Conservation (phyloP, 2,888 invertebrate genomes). For the Agrotis segetum region DNA sequence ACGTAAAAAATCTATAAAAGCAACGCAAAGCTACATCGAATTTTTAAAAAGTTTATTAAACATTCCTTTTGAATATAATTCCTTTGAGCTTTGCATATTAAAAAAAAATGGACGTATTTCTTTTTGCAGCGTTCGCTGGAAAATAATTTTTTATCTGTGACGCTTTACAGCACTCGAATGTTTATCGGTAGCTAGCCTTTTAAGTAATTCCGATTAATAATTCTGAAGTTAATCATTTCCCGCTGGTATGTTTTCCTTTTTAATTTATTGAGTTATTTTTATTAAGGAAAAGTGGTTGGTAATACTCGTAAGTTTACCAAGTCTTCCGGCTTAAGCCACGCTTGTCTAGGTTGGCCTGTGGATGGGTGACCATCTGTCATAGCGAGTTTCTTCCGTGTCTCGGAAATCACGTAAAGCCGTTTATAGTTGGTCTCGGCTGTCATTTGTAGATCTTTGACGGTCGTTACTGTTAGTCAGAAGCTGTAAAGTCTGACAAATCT, state of each 20-base stretch:
- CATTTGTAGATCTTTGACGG: background rate
- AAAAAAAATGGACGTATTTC: constrained; percentile 60
- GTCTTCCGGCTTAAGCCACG: background rate
- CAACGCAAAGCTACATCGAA: constrained; percentile 34
- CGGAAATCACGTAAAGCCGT: background rate
- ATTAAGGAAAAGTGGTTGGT: background rate
- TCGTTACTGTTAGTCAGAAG: background rate
- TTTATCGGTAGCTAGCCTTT: constrained; percentile 29
- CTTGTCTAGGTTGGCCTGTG: no score
- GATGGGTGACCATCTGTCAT: background rate
- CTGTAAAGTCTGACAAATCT: background rate
- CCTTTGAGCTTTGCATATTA: constrained; percentile 64
- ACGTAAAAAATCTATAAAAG: constrained; percentile 42
- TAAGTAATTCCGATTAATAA: constrained; percentile 29
- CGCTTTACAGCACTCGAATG: constrained; percentile 49
- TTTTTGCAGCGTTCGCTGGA: constrained; percentile 36
- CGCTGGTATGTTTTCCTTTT: background rate
- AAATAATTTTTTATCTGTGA: constrained; percentile 48
- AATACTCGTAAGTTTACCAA: background rate
- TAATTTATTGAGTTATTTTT: background rate
- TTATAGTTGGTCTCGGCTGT: no score
- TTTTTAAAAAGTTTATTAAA: constrained; percentile 58
- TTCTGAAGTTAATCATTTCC: background rate
- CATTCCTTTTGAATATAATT: constrained; percentile 65
- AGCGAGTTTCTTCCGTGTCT: background rate